phyloP scores from a whole-genome alignment of 2,113 vertebrate species.

The Trochalopteron elliotii region DNA sequence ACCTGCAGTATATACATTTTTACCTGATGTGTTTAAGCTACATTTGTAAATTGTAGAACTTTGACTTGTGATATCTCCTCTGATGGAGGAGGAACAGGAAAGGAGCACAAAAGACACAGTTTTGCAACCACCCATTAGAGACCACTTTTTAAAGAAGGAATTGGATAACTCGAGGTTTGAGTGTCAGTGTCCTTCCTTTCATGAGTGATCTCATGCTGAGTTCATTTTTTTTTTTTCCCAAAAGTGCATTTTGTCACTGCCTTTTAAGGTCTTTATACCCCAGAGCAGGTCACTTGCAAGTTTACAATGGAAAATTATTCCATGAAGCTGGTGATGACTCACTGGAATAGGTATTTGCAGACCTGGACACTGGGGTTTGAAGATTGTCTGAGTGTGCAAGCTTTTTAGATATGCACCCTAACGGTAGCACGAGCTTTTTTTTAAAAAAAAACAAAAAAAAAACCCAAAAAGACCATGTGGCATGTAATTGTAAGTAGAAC shows the following conservation, averaged over 20 bases:
- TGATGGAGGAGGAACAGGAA: background rate
- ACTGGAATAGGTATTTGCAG: background rate
- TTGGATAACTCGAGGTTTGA: background rate
- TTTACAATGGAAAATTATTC: background rate
- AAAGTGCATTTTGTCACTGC: background rate
- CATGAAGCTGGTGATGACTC: background rate
- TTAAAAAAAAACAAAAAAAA: background rate
- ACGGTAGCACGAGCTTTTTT: background rate
- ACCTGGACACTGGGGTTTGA: background rate
- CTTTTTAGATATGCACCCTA: background rate
- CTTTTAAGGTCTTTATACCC: background rate
- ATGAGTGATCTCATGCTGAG: background rate
- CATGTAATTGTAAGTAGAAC: background rate
- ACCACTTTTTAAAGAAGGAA: background rate
- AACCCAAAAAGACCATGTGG: background rate
- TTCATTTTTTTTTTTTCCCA: background rate
- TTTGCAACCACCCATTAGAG: background rate
- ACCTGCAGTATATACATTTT: background rate
- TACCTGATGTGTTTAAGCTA: background rate
- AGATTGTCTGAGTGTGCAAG: background rate
- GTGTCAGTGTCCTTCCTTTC: background rate
- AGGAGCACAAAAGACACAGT: background rate
- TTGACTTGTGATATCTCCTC: background rate
- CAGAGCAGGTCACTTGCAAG: background rate
- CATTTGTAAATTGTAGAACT: background rate